Evolutionary conservation across 23 tunicate genomes (phyloP), one percentile per base, ranked within the genome.

Genomic region (Styela clava): DNA sequence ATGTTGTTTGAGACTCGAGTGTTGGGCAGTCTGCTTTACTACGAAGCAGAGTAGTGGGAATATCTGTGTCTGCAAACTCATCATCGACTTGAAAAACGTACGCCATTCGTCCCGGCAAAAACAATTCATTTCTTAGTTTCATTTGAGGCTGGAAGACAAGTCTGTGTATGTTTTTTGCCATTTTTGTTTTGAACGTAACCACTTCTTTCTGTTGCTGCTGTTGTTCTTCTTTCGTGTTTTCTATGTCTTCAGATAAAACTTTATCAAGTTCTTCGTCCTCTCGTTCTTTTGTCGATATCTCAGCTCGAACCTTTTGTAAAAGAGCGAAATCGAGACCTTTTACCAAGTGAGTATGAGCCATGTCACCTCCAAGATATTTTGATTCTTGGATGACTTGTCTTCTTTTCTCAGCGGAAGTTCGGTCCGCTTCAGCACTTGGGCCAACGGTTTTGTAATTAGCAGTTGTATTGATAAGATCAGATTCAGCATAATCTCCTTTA

Each of bases 311-410:
- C 79, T 95, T 95, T 62, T 95, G 99, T 63, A 95, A 70, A 27
- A 95, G 68, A 68, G 99, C 99, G 79, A 72, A 95, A 84, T 95
- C 99, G 31, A 95, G 92, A 1, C 99, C 99, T 86, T 95, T 95
- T 72, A 95, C 99, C 44, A 95, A 83, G 83, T 95, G 99, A 69
- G 99, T 95, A 74, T 95, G 99, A 61, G 99, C 99, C 95, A 95
- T 89, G 79, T 95, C 99, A 74, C 99, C 99, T 33, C 99, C 99
- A 62, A 95, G 83, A 62, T 86, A 95, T 63, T 95, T 95, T n/a
- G 99, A 95, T 84, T 95, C 95, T 37, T 95, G 95, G 63, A 95
- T 95, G 0, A 90, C 92, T 90, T 95, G 95, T 35, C 88, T 79
- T 21, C 95, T 74, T 78, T 89, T 86, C 68, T 95, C 99, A 61